These are phyloP conservation scores for Anhinga anhinga DNA, from an alignment of 2,113 vertebrate species.

Conservation along the genomic window DNA sequence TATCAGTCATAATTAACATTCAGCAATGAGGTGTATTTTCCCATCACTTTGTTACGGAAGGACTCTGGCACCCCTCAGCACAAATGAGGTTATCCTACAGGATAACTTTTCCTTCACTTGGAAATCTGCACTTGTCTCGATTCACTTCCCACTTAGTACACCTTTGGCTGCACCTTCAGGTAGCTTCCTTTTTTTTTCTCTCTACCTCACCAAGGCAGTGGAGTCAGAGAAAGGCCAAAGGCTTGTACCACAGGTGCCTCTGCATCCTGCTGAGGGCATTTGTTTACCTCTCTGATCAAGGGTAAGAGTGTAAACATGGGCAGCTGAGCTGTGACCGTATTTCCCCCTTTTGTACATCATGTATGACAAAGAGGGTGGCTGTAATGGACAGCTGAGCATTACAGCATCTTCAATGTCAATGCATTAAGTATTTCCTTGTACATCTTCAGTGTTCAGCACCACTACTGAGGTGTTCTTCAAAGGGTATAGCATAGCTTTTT, in stretches of 20 bases:
- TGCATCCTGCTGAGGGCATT: background rate
- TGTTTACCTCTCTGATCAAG: background rate
- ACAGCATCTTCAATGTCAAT: background rate
- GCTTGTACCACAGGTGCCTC: background rate
- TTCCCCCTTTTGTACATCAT: background rate
- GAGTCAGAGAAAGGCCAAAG: background rate
- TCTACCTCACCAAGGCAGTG: background rate
- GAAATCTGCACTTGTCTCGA: rapidly evolving
- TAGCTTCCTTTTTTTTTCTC: background rate
- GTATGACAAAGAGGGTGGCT: background rate
- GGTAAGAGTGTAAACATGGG: background rate
- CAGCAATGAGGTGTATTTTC: background rate
- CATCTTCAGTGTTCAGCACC: background rate
- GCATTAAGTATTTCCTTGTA: background rate
- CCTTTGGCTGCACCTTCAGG: background rate
- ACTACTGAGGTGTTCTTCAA: background rate
- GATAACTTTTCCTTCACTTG: background rate
- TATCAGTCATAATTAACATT: background rate
- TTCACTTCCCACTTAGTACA: background rate
- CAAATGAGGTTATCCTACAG: background rate
- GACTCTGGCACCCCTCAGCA: rapidly evolving
- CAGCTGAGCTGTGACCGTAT: background rate
- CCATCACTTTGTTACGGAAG: background rate
- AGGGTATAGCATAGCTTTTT: background rate
- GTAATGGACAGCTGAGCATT: background rate